Evolutionary conservation across 2,113 vertebrate species (phyloP), one percentile per base, ranked within the genome.

Genomic region (Lutjanus erythropterus): DNA sequence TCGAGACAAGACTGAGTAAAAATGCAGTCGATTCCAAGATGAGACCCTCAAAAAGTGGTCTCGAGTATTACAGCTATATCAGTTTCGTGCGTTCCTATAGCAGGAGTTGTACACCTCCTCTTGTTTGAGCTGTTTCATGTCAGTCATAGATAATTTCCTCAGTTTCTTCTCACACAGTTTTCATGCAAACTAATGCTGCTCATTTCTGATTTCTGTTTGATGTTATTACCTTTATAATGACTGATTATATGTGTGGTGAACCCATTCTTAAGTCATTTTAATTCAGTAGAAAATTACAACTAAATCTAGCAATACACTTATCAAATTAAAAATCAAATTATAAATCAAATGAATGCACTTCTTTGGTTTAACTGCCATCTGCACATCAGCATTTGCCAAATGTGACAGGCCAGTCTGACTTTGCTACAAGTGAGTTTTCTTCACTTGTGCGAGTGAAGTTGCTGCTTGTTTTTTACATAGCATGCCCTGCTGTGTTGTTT

Each of bases 401-500:
- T 39, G n/a, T 42, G 33, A 27, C 33, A 23, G 65, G 6, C 21
- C 9, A 31, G 10, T 37, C n/a, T 37, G 31, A 65, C 75, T 61
- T 47, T 56, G 33, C 52, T 37, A 1, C 49, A 25, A 44, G 70
- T 27, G 60, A 12, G 9, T 39, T 52, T 25, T 52, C 27, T 41
- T 25, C 9, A 15, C 3, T 49, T n/a, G 12, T 0, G 19, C 27
- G 15, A 15, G n/a, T n/a, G 12, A 83, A 46, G 33, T 12, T 7
- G 27, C 21, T 11, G 35, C 16, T 56, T 60, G 4, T 58, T 67
- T 67, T 50, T 73, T 27, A 16, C 65, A 37, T 56, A 33, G 39
- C 31, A 25, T 19, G 25, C 21, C 61, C 41, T 55, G 29, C 49
- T 19, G 65, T 44, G 71, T 41, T 86, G 88, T 79, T 75, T 71